phyloP scores from a whole-genome alignment of 2,113 vertebrate species.

The Copsychus sechellarum region DNA sequence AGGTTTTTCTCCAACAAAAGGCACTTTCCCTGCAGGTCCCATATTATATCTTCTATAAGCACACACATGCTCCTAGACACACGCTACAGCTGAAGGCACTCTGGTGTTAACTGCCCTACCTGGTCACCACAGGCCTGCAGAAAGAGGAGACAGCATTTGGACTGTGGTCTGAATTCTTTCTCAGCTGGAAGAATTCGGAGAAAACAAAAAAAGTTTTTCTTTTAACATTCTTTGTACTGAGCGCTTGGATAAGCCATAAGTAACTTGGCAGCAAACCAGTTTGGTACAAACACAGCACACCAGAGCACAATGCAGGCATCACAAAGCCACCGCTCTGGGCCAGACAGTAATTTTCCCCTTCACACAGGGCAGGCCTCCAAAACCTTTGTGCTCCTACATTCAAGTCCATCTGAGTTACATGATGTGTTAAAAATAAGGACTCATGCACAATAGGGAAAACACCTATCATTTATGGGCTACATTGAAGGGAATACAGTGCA shows the following conservation, averaged over 20 bases:
- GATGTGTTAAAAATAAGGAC: not conserved
- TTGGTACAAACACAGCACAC: constrained; percentile 44
- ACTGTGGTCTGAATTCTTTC: not conserved
- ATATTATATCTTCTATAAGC: not conserved
- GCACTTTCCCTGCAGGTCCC: not conserved
- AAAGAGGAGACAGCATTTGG: not conserved
- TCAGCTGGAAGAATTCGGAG: constrained; percentile 24
- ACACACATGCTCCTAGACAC: not conserved
- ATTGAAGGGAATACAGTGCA: not conserved
- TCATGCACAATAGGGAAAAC: not conserved
- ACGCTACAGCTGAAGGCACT: not conserved
- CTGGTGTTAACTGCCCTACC: not conserved
- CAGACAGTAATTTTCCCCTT: constrained; percentile 56
- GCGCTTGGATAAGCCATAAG: constrained; percentile 42
- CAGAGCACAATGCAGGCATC: constrained; percentile 30
- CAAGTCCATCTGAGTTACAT: not conserved
- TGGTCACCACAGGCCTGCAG: not conserved
- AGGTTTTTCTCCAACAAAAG: not conserved
- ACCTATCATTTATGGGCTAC: not conserved
- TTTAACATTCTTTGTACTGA: constrained; percentile 35
- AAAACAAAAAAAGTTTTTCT: constrained; percentile 41
- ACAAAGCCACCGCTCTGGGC: constrained; percentile 35
- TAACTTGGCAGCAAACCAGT: constrained; percentile 33
- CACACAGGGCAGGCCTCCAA: not conserved
- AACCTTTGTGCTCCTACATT: not conserved